phyloP scores from a whole-genome alignment of 2,888 invertebrate species.

The Hemistola chrysoprasaria region DNA sequence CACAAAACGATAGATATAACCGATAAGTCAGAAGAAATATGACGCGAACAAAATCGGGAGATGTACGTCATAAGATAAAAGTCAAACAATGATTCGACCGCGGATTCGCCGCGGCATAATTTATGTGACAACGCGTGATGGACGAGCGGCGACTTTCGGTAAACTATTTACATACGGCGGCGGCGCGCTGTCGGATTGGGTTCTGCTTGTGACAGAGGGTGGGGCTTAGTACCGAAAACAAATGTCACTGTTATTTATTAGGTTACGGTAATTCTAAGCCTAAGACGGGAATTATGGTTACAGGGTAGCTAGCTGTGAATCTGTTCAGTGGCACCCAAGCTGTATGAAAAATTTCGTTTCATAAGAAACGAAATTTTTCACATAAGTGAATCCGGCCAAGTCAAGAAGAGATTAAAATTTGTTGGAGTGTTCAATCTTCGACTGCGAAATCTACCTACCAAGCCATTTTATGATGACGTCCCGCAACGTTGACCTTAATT shows the following conservation, averaged over 20 bases:
- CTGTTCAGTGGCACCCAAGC: slow-evolving; percentile 26
- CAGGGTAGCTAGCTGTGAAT: slow-evolving; percentile 36
- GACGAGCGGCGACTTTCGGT: slow-evolving; percentile 82
- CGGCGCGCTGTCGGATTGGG: slow-evolving; percentile 79
- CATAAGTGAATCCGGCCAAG: slow-evolving; percentile 1
- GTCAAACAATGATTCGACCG: slow-evolving; percentile 82
- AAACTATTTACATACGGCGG: slow-evolving; percentile 82
- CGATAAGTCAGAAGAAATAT: slow-evolving; percentile 82
- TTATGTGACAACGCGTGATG: slow-evolving; percentile 82
- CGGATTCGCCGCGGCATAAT: slow-evolving; percentile 83
- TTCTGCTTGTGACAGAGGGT: slow-evolving; percentile 79
- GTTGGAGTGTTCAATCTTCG: too few relatives aligned
- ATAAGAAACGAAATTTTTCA: too few relatives aligned
- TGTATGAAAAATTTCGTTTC: slow-evolving; percentile 26
- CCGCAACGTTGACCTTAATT: too few relatives aligned
- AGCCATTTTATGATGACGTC: too few relatives aligned
- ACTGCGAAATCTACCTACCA: too few relatives aligned
- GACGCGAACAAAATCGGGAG: slow-evolving; percentile 82
- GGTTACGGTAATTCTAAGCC: slow-evolving; percentile 74
- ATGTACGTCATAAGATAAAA: slow-evolving; percentile 83
- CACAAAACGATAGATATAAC: slow-evolving; percentile 81
- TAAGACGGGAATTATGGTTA: slow-evolving; percentile 67
- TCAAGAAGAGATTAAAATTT: slow-evolving; percentile 9
- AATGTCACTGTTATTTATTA: slow-evolving; percentile 82
- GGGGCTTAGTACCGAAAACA: slow-evolving; percentile 81